Conservation (phyloP, 2,113 vertebrate genomes). For the Etia nguti region DNA sequence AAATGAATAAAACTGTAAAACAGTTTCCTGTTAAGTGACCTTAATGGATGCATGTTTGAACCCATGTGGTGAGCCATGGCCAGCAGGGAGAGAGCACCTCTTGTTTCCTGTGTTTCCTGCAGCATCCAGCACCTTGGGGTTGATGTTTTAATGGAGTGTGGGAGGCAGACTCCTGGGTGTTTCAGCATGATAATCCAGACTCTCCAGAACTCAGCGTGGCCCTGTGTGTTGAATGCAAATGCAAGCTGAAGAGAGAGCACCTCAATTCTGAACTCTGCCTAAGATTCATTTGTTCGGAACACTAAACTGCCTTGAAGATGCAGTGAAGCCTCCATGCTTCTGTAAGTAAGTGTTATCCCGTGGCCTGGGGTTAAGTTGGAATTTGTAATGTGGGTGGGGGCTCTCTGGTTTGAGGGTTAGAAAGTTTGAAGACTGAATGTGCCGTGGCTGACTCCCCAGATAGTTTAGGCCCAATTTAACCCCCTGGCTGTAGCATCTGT, state of each 20-base stretch:
- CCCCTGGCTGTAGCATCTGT: neutral
- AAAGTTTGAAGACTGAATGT: neutral
- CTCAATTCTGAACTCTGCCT: slow-evolving; percentile 9
- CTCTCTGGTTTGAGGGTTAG: neutral
- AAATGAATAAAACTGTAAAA: neutral
- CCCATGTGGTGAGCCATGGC: slow-evolving; percentile 7
- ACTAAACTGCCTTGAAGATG: neutral
- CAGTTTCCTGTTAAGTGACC: neutral
- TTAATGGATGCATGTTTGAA: slow-evolving; percentile 3
- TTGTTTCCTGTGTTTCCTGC: slow-evolving; percentile 13
- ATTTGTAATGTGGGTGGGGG: neutral
- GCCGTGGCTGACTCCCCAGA: neutral
- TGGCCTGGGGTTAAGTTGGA: neutral
- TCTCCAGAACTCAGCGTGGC: slow-evolving; percentile 5
- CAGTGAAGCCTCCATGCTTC: neutral
- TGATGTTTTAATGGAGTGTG: slow-evolving; percentile 51
- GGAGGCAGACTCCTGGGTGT: slow-evolving; percentile 32
- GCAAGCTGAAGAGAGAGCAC: neutral
- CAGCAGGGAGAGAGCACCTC: neutral
- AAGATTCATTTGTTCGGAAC: neutral
- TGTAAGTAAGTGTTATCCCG: neutral
- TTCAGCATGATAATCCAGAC: slow-evolving; percentile 49
- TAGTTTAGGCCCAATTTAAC: neutral
- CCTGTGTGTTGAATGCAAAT: slow-evolving; percentile 47
- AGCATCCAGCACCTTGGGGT: slow-evolving; percentile 18